A percentile compares a stretch with the other conserved stretches of the same genome.
These are phyloP conservation scores for Drosophila aldrichi DNA, from an alignment of 2,888 invertebrate species.

Conservation along the genomic window DNA sequence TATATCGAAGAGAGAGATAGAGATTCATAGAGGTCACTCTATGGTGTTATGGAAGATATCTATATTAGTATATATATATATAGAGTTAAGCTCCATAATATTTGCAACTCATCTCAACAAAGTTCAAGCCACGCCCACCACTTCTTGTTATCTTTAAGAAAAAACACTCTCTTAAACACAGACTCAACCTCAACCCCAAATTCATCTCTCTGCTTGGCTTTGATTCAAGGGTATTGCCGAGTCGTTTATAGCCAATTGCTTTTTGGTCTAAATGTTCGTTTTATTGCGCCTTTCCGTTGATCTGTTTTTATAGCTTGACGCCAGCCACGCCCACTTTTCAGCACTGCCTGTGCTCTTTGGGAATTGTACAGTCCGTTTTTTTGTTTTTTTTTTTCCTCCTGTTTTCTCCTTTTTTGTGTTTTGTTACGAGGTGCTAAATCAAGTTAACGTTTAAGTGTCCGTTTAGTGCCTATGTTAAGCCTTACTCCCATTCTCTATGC, in stretches of 20 bases:
- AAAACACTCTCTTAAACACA: neutral
- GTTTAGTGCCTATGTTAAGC: slow-evolving; percentile 70
- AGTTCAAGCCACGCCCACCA: neutral
- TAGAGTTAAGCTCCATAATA: no score
- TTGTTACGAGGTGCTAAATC: slow-evolving; percentile 79
- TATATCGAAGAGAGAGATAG: neutral
- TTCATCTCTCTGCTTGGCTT: neutral
- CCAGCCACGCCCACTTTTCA: slow-evolving; percentile 34
- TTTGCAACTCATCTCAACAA: no score
- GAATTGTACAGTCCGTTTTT: slow-evolving; percentile 23
- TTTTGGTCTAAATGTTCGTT: slow-evolving; percentile 24
- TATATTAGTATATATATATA: no score
- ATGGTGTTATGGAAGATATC: no score
- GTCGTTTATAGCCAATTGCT: slow-evolving; percentile 3
- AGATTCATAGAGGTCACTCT: no score
- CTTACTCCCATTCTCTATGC: slow-evolving; percentile 15
- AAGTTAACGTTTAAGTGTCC: slow-evolving; percentile 80
- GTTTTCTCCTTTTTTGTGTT: slow-evolving; percentile 19
- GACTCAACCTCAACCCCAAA: no score
- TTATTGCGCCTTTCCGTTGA: slow-evolving; percentile 57
- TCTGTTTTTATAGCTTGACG: slow-evolving; percentile 63
- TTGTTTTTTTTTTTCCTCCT: neutral
- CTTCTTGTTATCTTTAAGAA: neutral
- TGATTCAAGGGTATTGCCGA: neutral
- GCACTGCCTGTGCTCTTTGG: slow-evolving; percentile 40